These are phyloP conservation scores for Denticeps clupeoides DNA, from an alignment of 2,797 vertebrate genomes.

Conservation along the genomic window DNA sequence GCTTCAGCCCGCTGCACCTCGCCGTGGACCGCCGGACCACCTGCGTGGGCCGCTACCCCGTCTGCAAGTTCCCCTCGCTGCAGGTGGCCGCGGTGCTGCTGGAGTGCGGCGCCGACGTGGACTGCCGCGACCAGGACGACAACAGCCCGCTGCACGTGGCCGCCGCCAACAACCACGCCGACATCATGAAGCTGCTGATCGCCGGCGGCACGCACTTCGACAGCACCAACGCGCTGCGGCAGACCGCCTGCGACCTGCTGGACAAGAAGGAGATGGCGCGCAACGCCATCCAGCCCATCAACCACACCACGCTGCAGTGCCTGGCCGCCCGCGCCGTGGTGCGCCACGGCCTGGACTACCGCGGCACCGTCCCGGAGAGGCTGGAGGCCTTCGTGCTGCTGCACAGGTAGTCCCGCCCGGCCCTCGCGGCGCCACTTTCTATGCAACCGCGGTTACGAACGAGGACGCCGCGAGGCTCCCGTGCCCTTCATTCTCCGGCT, in stretches of 20 bases:
- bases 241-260: constrained; percentile 90
- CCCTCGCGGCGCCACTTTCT: too few species aligned
- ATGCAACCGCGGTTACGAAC: too few species aligned
- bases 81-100: constrained; percentile 87
- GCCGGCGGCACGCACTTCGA: constrained; percentile 93
- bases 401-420: constrained; percentile 77
- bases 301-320: constrained; percentile 96
- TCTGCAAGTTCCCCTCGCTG: constrained; percentile 95
- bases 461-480: too few species aligned
- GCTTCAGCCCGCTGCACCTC: constrained; percentile 91
- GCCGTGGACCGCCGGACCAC: constrained; percentile 94
- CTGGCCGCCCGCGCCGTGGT: constrained; percentile 88
- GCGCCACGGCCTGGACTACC: constrained; percentile 76
- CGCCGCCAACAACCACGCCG: constrained; percentile 91
- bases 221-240: constrained; percentile 84
- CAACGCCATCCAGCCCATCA: constrained; percentile 95
- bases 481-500: constrained; percentile 31
- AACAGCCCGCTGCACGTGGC: constrained; percentile 95
- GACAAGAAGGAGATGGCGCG: constrained; percentile 93
- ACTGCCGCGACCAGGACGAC: constrained; percentile 84
- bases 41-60: constrained; percentile 92
- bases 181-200: constrained; percentile 97
- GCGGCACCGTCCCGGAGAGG: constrained; percentile 88
- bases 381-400: constrained; percentile 92
- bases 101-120: constrained; percentile 90